Evolutionary conservation across 1,140 invertebrate species (phyloP).

Genomic region (Atopsyche davidsoni): DNA sequence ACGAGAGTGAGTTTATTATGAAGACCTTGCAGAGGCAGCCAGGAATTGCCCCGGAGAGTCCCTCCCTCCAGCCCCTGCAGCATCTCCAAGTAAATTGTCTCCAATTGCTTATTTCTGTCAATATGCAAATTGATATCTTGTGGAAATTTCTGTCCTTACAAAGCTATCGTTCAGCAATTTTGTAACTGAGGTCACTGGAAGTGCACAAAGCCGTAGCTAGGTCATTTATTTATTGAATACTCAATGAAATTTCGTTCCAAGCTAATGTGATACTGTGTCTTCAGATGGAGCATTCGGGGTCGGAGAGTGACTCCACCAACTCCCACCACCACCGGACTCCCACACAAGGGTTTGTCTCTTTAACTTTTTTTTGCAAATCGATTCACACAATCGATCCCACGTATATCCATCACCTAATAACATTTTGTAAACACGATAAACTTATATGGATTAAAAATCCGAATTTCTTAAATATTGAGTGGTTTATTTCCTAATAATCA

Average conservation of each 20-base stretch:
- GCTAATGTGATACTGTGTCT: background rate
- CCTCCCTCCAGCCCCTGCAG: background rate
- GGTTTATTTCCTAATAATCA: no score
- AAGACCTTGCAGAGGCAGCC: slow-evolving; percentile 26
- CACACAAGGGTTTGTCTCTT: slow-evolving; percentile 18
- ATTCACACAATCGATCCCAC: no score
- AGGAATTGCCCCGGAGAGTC: background rate
- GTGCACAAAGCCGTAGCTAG: background rate
- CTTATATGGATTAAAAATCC: no score
- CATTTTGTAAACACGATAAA: no score
- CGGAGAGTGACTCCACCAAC: slow-evolving; percentile 27
- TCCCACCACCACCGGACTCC: slow-evolving; percentile 23
- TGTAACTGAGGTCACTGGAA: background rate
- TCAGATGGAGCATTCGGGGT: slow-evolving; percentile 26
- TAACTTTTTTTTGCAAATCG: no score
- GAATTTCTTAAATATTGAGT: no score
- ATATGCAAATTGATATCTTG: no score
- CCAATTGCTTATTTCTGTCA: no score
- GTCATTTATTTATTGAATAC: background rate
- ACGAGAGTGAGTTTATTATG: slow-evolving; percentile 42
- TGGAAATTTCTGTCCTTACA: background rate
- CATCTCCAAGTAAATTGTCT: background rate
- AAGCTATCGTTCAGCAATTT: background rate
- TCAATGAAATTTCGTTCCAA: background rate
- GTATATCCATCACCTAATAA: no score